Evolutionary conservation across 2,113 vertebrate genomes (phyloP), one percentile per base, ranked within the genome.

Genomic region (Nicator chloris): DNA sequence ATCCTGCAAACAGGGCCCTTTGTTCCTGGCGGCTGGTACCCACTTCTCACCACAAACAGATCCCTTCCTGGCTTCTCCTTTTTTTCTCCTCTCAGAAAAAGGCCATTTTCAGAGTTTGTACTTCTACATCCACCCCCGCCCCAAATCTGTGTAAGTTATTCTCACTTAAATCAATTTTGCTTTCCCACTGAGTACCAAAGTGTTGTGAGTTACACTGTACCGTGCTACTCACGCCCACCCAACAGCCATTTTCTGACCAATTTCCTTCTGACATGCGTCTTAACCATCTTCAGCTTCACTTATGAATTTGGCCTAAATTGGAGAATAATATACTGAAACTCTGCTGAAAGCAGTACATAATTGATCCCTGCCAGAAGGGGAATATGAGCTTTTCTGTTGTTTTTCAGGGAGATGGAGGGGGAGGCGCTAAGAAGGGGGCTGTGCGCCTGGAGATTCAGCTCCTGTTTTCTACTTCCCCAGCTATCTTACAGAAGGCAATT

Each of bases 211-310:
- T 75, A 27, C 66, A 28, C 91, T 37, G 47, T 8, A 56, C 94
- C 1, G 3, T 0, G 8, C 69, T 68, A 31, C 72, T 88, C 81
- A 84, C 84, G 5, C 94, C 94, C 65, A 95, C 96, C 88, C 10
- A 0, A 57, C 82, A 94, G 7, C 80, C 93, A 86, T 90, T 95
- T 95, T 91, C 94, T 94, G 91, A 96, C 85, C 94, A 92, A 76
- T 82, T 94, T 93, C 93, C 86, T 92, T 70, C 85, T 93, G 93
- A 90, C 65, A 87, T 7, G 50, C n/a, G 54, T 81, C 86, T 79
- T 44, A 85, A 47, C 91, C 81, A 18, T 84, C 91, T 85, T 65
- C 78, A 76, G 54, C 66, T 22, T 65, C 79, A 42, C 80, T 84
- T 57, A 44, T 37, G 59, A 66, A 71, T 81, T 80, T 71, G 79